Evolutionary conservation across 2,888 invertebrate species (phyloP), one percentile per base, ranked within the genome.

Genomic region (Drosophila meridiana): DNA sequence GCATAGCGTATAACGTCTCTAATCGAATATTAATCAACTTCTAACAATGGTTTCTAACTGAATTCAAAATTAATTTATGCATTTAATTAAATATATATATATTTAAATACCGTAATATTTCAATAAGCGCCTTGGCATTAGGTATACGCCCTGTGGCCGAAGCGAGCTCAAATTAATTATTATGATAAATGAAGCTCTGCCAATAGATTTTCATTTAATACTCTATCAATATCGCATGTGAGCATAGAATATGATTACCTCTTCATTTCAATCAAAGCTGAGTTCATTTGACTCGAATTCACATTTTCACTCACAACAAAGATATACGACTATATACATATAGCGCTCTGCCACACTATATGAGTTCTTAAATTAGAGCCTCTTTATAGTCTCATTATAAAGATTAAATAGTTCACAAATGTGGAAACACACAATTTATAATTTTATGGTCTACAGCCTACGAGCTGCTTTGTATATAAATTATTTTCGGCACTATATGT

Each of bases 401-500:
- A 66, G 57, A 40, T 60, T 69, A 59, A 40, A 20, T 14, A 69
- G 48, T 34, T 43, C 14, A 69, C 52, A 43, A 43, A 36, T 9
- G 47, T 68, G 20, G 32, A 45, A 47, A 40, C 52, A 14, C 47
- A 40, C 3, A 57, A 42, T 43, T 74, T 11, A 53, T 40, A 57
- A 67, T 83, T 80, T 73, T 53, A 48, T 28, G 73, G 82, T 76
- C 60, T 73, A 47, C 7, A 48, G 72, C 26, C 53, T 72, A n/a
- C 2, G 30, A 48, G 30, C 42, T 65, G 36, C 30, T 40, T 20
- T 34, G 28, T 32, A 40, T 11, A 36, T 60, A 26, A 58, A 57
- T 42, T 50, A 45, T 26, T 52, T 55, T 48, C 38, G 40, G 0
- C 40, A 47, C 57, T 36, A 42, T 20, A 60, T 11, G 11, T 32